phyloP scores from a whole-genome alignment of 2,797 vertebrate species.

The Sardinella longiceps region DNA sequence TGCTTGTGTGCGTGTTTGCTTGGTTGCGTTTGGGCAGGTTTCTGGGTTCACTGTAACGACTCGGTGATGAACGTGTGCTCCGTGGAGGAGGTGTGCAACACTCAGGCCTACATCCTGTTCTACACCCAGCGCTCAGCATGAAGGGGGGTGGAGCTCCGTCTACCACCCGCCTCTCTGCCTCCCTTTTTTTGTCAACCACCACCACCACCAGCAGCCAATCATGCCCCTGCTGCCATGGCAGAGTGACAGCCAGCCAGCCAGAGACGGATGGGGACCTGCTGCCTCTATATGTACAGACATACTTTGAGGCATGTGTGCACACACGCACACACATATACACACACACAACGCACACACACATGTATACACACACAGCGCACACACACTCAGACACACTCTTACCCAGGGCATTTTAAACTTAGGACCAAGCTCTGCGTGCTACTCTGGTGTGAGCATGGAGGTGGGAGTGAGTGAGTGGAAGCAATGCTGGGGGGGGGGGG shows the following conservation, averaged over 20 bases:
- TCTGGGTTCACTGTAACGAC: slow-evolving; percentile 99
- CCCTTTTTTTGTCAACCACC: background rate
- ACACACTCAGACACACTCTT: slow-evolving; percentile 24
- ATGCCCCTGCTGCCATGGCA: slow-evolving; percentile 10
- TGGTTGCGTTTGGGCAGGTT: slow-evolving; percentile 75
- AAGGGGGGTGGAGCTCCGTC: slow-evolving; percentile 21
- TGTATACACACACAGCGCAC: background rate
- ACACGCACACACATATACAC: background rate
- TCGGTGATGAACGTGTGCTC: slow-evolving; percentile 99
- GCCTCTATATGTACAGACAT: slow-evolving; percentile 9
- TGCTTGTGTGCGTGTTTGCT: slow-evolving; percentile 2
- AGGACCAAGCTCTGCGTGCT: slow-evolving; percentile 46
- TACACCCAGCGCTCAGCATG: slow-evolving; percentile 96
- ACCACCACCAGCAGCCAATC: slow-evolving; percentile 24
- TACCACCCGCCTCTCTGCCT: background rate
- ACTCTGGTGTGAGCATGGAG: background rate
- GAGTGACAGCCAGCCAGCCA: slow-evolving; percentile 10
- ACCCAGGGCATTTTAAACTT: slow-evolving; percentile 48
- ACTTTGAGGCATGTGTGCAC: background rate
- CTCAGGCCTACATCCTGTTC: slow-evolving; percentile 99
- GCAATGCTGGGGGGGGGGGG: background rate
- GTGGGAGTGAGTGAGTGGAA: background rate
- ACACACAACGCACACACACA: slow-evolving; percentile 22
- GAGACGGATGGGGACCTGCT: slow-evolving; percentile 1
- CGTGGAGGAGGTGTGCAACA: slow-evolving; percentile 98